Conservation (phyloP, 2,113 vertebrate species). For the Jacana jacana region DNA sequence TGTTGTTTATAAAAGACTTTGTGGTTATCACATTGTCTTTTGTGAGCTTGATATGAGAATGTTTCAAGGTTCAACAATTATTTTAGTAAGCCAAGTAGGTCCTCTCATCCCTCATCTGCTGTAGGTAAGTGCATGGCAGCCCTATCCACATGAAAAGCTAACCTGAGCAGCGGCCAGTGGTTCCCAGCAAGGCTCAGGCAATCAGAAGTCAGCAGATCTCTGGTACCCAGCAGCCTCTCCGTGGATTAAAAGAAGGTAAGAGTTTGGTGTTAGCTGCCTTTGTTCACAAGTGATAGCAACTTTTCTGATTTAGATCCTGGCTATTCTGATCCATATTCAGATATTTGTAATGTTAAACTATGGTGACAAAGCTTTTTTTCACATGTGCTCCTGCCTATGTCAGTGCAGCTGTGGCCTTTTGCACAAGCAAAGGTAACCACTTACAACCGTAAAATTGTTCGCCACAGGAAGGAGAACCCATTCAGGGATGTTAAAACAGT, state of each 20-base stretch:
- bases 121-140: neutral
- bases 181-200: neutral
- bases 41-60: neutral
- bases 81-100: neutral
- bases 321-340: neutral
- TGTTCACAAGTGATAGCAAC: neutral
- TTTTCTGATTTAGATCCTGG: neutral
- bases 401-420: neutral
- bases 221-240: neutral
- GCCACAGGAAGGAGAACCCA: neutral
- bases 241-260: neutral
- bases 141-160: neutral
- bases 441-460: neutral
- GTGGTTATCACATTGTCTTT: neutral
- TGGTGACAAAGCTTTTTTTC: neutral
- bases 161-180: rapidly evolving
- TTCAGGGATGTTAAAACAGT: neutral
- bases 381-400: neutral
- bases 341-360: neutral
- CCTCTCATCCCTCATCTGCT: neutral
- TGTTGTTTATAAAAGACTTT: neutral
- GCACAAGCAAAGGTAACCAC: neutral
- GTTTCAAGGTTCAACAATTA: neutral
- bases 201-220: neutral
- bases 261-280: neutral